Conservation (phyloP, 1,140 invertebrate genomes). For the Hirudo medicinalis region DNA sequence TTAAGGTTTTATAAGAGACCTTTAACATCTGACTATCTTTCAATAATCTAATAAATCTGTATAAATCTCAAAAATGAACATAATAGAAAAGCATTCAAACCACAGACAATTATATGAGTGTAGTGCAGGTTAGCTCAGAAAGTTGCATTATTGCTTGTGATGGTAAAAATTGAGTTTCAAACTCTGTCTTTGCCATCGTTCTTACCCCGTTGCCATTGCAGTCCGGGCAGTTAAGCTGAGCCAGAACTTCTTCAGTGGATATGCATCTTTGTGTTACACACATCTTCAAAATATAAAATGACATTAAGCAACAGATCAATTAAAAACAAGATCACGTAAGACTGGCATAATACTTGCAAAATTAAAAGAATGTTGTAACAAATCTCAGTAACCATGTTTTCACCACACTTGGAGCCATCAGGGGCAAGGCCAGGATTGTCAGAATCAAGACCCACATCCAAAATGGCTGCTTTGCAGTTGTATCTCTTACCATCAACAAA, state of each 20-base stretch:
- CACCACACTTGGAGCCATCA: constrained; percentile 83
- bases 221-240: constrained; percentile 54
- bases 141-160: too few relatives aligned
- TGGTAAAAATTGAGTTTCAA: too few relatives aligned
- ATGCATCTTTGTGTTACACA: constrained; percentile 83
- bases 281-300: constrained; percentile 51
- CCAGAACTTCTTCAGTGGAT: constrained; percentile 50
- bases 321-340: not conserved
- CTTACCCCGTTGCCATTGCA: constrained; percentile 68
- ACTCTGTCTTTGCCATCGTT: too few relatives aligned
- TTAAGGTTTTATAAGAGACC: too few relatives aligned
- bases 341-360: not conserved
- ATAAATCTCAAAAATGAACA: too few relatives aligned
- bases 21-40: too few relatives aligned
- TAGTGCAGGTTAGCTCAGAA: too few relatives aligned
- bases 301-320: not conserved
- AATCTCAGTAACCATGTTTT: constrained; percentile 55
- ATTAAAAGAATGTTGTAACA: not conserved
- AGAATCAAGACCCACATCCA: constrained; percentile 78
- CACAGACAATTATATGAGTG: too few relatives aligned
- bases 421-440: constrained; percentile 86
- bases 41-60: too few relatives aligned
- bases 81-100: too few relatives aligned
- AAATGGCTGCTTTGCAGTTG: constrained; percentile 31
- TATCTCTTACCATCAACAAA: not conserved